Base-by-base conservation (phyloP, 1,140 invertebrate species). In the Odontomachus brunneus region DNA sequence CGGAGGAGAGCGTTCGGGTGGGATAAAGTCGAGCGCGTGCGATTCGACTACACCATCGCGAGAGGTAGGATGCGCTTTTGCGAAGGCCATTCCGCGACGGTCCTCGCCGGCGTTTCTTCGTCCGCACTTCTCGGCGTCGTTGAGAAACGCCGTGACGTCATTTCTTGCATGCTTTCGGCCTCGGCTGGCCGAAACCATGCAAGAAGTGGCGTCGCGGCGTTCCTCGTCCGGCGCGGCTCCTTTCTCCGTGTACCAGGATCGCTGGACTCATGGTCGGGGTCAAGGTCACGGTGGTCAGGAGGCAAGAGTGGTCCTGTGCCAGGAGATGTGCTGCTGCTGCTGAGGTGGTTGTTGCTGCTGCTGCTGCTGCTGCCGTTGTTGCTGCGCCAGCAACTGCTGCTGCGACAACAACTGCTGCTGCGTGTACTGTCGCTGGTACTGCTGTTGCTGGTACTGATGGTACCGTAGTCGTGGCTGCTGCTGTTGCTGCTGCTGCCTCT, bases 231-330 rank as follows among this genome's bases (percentile, higher is more conserved):
- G 53, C 57, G 69, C 55, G 26, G 7, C 24, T 57, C 57, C 33
- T 74, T 74, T 29, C 24, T 73, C 44, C 55, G 69, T 49, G 33
- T 14, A 11, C 26, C 66, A 53, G 65, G 53, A 73, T 59, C 60
- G 72, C 51, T 82, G 48, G 72, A 55, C 22, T 55, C 44, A 72
- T 29, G 80, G 78, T 55, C 67, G 80, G 22, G 83, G 78, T 88
- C 86, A 88, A 57, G 83, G 67, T 83, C 87, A 89, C 83, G 75
- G 63, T 86, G 90, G 92, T 94, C 93, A 94, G 65, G 93, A 94
- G 51, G 93, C 91, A 24, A 93, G 82, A n/a, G 92, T 93, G 12
- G 93, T 93, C 80, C 91, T 91, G 78, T 93, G 92, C 93, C 93
- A 93, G 59, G 93, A 92, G n/a, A 89, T 73, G 44, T 91, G 88